Percentiles rank a stretch among this genome's conserved stretches.
Evolutionary conservation across 1,140 invertebrate genomes (phyloP).

Genomic region (Calliopsis andreniformis): DNA sequence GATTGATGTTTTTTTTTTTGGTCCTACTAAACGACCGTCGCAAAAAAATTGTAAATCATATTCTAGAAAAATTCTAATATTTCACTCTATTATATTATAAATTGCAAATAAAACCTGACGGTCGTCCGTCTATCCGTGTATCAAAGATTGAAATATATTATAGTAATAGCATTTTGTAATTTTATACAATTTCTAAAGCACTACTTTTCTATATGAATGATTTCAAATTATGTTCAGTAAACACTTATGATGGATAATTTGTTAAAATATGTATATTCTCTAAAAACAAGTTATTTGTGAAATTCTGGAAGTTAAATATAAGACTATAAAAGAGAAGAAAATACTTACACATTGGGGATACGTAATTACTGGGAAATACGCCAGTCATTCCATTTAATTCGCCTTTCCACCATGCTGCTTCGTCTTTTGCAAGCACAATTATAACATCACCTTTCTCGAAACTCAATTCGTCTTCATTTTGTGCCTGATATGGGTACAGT

Average conservation of each 20-base stretch:
- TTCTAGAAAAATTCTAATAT: not conserved
- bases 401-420: slow-evolving; percentile 98
- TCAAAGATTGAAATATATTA: slow-evolving; percentile 23
- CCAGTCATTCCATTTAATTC: slow-evolving; percentile 93
- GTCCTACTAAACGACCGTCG: slow-evolving; percentile 39
- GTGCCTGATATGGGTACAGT: slow-evolving; percentile 94
- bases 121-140: slow-evolving; percentile 69
- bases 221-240: not conserved
- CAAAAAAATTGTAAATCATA: not conserved
- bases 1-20: not conserved
- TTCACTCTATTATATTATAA: not conserved
- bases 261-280: not conserved
- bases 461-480: slow-evolving; percentile 96
- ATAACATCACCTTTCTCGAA: slow-evolving; percentile 98
- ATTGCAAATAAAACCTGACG: slow-evolving; percentile 47
- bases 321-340: not conserved
- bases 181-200: not conserved
- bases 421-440: slow-evolving; percentile 93
- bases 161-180: not conserved
- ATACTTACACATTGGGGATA: slow-evolving; percentile 86
- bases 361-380: slow-evolving; percentile 96
- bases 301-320: slow-evolving; percentile 2
- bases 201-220: not conserved
- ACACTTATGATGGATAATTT: not conserved
- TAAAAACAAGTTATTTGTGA: slow-evolving; percentile 2